Evolutionary conservation across 2,113 vertebrate species (phyloP).

Genomic region (Caretta caretta): DNA sequence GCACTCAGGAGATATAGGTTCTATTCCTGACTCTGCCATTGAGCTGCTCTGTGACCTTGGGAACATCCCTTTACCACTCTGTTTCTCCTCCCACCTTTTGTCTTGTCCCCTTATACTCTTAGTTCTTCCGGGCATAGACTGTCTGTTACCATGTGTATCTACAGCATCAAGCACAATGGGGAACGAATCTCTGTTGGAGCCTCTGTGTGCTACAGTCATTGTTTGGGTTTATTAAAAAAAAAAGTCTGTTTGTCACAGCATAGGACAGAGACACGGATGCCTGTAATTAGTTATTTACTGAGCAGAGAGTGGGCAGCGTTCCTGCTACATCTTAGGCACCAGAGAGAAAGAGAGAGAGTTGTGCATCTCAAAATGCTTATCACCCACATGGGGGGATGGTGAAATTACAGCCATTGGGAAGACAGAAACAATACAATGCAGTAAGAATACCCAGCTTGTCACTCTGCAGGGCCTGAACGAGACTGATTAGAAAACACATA

Average conservation of each 20-base stretch:
- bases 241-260: neutral
- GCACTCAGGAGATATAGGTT: neutral
- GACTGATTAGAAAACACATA: slow-evolving; percentile 14
- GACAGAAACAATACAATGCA: neutral
- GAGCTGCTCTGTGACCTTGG: neutral
- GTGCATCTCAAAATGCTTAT: slow-evolving; percentile 43
- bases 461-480: neutral
- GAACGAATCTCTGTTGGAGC: neutral
- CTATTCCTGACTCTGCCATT: neutral
- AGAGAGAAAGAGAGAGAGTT: slow-evolving; percentile 33
- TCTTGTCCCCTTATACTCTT: neutral
- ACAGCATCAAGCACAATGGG: neutral
- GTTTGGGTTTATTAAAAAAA: neutral
- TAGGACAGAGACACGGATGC: neutral
- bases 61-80: neutral
- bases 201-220: neutral
- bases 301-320: slow-evolving; percentile 25
- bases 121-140: neutral
- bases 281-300: slow-evolving; percentile 54
- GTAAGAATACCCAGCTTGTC: slow-evolving; percentile 1
- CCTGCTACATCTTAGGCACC: slow-evolving; percentile 6
- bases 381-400: slow-evolving; percentile 16
- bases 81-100: neutral
- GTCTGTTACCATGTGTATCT: neutral
- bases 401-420: neutral